phyloP scores from a whole-genome alignment of 2,797 vertebrate species.

The Sylvia borin region DNA sequence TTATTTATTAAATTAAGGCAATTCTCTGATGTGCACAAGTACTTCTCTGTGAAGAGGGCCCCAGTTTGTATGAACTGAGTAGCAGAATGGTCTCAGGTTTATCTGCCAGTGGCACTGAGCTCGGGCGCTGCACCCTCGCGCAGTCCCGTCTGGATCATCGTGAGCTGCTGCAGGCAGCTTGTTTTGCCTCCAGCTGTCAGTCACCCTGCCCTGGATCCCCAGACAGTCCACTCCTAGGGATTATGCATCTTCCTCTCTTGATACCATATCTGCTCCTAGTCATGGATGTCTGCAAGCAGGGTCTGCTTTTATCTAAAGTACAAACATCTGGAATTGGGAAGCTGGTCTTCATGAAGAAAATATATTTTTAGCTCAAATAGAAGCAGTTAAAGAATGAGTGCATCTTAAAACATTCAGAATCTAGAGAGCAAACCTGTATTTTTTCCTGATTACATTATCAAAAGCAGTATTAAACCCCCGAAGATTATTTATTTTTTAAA shows the following conservation, averaged over 20 bases:
- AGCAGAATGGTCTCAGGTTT: neutral
- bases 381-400: neutral
- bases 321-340: neutral
- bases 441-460: neutral
- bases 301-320: neutral
- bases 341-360: neutral
- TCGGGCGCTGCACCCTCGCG: rapidly evolving
- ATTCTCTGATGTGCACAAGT: neutral
- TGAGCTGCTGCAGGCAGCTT: neutral
- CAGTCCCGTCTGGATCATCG: rapidly evolving
- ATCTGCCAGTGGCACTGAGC: neutral
- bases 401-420: neutral
- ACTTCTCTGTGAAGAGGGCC: neutral
- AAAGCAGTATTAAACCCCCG: neutral
- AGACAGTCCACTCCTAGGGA: neutral
- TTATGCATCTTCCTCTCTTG: neutral
- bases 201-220: neutral
- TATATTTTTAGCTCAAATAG: neutral
- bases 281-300: neutral
- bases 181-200: neutral
- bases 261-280: neutral
- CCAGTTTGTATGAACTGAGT: neutral
- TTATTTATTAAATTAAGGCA: neutral
- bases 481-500: neutral
- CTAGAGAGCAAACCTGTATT: neutral